Percentiles rank a stretch among this genome's conserved stretches.
phyloP scores from a whole-genome alignment of 2,888 invertebrate species.

The Scotopteryx bipunctaria region DNA sequence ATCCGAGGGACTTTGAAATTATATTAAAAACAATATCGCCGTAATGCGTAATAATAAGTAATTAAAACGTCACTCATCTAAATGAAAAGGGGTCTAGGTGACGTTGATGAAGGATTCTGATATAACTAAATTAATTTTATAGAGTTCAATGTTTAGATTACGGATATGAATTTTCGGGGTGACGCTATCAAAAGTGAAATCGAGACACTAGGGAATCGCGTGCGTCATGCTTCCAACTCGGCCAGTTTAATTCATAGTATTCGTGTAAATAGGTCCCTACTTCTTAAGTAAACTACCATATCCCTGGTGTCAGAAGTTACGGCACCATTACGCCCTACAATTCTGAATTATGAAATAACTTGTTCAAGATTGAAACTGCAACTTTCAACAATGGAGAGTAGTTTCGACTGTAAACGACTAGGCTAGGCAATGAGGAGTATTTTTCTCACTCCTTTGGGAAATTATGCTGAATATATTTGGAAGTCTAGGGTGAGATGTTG shows the following conservation, averaged over 20 bases:
- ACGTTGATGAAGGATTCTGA: conserved; percentile 53
- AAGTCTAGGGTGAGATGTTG: conserved; percentile 25
- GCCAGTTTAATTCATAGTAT: conserved; percentile 39
- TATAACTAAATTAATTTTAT: conserved; percentile 53
- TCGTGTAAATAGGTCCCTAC: conserved; percentile 37
- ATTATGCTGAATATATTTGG: conserved; percentile 47
- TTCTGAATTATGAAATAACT: conserved; percentile 69
- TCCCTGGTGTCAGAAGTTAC: conserved; percentile 52
- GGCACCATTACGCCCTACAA: conserved; percentile 51
- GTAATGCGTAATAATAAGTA: conserved; percentile 48
- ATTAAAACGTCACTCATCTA: conserved; percentile 55
- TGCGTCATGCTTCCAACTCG: conserved; percentile 42
- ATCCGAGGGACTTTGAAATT: conserved; percentile 25
- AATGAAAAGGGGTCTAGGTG: conserved; percentile 46
- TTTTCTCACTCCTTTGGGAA: conserved; percentile 60
- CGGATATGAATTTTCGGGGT: conserved; percentile 33
- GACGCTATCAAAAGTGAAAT: conserved; percentile 7
- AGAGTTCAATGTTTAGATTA: conserved; percentile 38
- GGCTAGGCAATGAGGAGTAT: conserved; percentile 53
- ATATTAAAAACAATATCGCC: conserved; percentile 46
- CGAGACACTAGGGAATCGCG: conserved; percentile 49
- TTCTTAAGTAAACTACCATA: conserved; percentile 46
- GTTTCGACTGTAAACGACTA: conserved; percentile 34
- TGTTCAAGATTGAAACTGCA: conserved; percentile 68
- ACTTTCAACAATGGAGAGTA: conserved; percentile 54